Evolutionary conservation across 2,797 vertebrate species (phyloP), one percentile per base, ranked within the genome.

Genomic region (Pipistrellus pipistrellus): DNA sequence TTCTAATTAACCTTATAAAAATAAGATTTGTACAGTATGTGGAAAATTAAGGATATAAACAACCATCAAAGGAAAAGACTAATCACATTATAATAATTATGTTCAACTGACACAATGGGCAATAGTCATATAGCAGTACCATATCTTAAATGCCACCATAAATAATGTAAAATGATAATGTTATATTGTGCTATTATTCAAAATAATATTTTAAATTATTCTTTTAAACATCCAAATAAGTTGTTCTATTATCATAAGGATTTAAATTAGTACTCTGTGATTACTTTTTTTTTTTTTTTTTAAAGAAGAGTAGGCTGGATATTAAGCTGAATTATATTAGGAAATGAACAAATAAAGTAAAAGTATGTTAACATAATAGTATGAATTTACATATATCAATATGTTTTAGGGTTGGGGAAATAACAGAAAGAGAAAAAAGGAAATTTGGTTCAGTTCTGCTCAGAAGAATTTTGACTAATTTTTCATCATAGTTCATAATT

Each of bases 1-100:
- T 97, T 97, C 92, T 97, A 97, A 97, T 97, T 97, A 97, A 97
- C 97, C 97, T 97, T 97, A 96, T 97, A 97, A 97, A 97, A 97
- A 97, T 96, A 95, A 97, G 95, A 97, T 97, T 97, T 96, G 92
- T 96, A 96, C 93, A 95, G 93, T 97, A 96, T 97, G 96, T 96
- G 81, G 96, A 94, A 97, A 97, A 97, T 96, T 96, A 96, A 97
- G 97, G 93, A 96, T 96, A 97, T 96, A 97, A 97, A 97, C 97
- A 97, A 93, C 96, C 95, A 97, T 97, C 97, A 97, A 97, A 97
- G 96, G 87, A 92, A 97, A 96, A 96, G 71, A 53, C 85, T 97
- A 97, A 97, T 92, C 57, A 68, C 13, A 91, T 97, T 96, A 96
- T 94, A 96, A 96, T 95, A 96, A 97, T 97, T 96, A 95, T 32